phyloP scores from a whole-genome alignment of 2,888 invertebrate genomes.

The Nemotelus pantherinus region DNA sequence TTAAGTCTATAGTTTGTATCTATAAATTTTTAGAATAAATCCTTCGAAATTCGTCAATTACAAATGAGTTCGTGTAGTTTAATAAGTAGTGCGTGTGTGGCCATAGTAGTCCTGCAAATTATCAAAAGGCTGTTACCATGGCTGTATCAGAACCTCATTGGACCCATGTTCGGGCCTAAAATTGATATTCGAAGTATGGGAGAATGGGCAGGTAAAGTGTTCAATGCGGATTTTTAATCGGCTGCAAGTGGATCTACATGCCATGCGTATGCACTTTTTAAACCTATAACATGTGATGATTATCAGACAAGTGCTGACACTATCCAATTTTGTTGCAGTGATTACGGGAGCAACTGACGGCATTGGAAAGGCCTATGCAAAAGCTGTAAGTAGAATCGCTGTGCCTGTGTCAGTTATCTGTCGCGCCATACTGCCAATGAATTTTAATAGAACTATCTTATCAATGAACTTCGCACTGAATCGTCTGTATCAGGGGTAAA shows the following conservation, averaged over 20 bases:
- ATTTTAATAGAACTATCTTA: too few species aligned
- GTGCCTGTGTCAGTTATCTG: too few species aligned
- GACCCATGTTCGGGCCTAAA: constrained; percentile 68
- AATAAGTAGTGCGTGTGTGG: constrained; percentile 37
- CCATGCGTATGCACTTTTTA: not conserved
- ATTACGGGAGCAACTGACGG: constrained; percentile 91
- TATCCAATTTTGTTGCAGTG: constrained; percentile 68
- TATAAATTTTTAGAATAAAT: not conserved
- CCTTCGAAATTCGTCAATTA: not conserved
- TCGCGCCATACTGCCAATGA: too few species aligned
- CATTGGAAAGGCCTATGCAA: constrained; percentile 87
- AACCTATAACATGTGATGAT: too few species aligned
- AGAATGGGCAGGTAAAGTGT: constrained; percentile 81
- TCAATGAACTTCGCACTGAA: too few species aligned
- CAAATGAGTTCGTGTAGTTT: constrained; percentile 35
- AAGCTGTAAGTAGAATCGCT: constrained; percentile 66
- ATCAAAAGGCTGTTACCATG: constrained; percentile 62
- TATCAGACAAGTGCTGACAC: not conserved
- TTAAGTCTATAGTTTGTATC: not conserved
- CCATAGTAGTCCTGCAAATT: constrained; percentile 60
- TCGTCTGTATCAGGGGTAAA: too few species aligned
- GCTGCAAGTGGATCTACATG: not conserved
- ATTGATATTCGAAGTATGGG: constrained; percentile 76
- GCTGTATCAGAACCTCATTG: constrained; percentile 66
- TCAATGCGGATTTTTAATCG: not conserved